phyloP scores from a whole-genome alignment of 2,113 vertebrate species.

The Pangasianodon hypophthalmus region DNA sequence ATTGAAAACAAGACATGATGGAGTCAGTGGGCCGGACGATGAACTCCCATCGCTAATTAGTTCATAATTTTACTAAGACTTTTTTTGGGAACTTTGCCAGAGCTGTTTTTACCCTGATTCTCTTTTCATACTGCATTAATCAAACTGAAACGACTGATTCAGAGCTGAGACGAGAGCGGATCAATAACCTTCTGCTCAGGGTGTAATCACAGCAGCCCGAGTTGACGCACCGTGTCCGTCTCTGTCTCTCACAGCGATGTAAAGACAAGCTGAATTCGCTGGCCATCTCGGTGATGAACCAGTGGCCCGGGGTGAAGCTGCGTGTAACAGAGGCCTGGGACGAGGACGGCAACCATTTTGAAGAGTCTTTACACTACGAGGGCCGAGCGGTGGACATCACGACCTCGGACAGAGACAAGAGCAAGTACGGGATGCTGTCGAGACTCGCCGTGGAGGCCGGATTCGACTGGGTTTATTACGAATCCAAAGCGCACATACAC shows the following conservation, averaged over 20 bases:
- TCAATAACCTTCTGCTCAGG: constrained; percentile 34
- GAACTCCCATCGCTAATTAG: neutral
- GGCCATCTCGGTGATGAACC: constrained; percentile 91
- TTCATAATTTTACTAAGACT: neutral
- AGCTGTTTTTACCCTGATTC: no score
- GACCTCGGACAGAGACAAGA: constrained; percentile 86
- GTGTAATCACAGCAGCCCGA: neutral
- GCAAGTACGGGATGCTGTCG: constrained; percentile 88
- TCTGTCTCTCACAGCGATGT: constrained; percentile 76
- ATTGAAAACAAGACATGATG: neutral
- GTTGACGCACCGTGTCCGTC: neutral
- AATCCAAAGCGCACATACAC: constrained; percentile 89
- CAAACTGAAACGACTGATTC: neutral
- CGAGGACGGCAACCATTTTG: constrained; percentile 86
- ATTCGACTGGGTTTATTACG: constrained; percentile 90
- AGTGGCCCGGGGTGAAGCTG: constrained; percentile 87
- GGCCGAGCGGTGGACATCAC: constrained; percentile 90
- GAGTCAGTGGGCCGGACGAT: neutral
- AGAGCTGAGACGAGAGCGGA: neutral
- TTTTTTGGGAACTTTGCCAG: constrained; percentile 5
- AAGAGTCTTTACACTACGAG: constrained; percentile 88
- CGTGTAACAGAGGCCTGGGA: constrained; percentile 89
- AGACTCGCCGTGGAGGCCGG: constrained; percentile 87
- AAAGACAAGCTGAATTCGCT: constrained; percentile 88
- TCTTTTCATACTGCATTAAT: neutral